phyloP scores from a whole-genome alignment of 2,888 invertebrate genomes.

The Margaritifera margaritifera region DNA sequence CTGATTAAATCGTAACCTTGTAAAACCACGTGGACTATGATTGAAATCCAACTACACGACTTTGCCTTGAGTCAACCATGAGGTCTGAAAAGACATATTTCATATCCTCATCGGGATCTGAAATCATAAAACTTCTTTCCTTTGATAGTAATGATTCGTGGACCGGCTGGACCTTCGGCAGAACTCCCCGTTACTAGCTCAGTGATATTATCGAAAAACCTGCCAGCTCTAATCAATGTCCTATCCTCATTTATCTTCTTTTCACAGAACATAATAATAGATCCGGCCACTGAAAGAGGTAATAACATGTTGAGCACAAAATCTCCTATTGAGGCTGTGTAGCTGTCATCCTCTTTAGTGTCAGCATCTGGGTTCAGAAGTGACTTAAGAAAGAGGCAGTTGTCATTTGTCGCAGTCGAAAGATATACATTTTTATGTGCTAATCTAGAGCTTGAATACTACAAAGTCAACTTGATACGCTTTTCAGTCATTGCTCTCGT shows the following conservation, averaged over 20 bases:
- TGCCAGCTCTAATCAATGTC: background rate
- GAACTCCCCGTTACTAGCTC: constrained; percentile 8
- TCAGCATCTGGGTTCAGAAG: too few relatives aligned
- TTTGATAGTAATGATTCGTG: constrained; percentile 4
- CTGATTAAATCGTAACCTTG: constrained; percentile 7
- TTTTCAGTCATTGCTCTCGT: too few relatives aligned
- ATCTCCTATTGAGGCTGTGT: background rate
- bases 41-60: constrained; percentile 6
- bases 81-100: constrained; percentile 7
- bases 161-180: constrained; percentile 6
- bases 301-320: constrained; percentile 8
- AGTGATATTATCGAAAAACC: background rate
- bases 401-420: too few relatives aligned
- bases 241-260: background rate
- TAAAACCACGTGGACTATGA: constrained; percentile 7
- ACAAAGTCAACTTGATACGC: too few relatives aligned
- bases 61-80: constrained; percentile 5
- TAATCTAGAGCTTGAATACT: too few relatives aligned
- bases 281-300: constrained; percentile 11
- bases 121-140: background rate
- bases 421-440: too few relatives aligned
- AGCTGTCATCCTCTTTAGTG: background rate
- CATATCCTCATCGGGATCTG: constrained; percentile 3
- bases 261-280: background rate
- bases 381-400: too few relatives aligned